Percentiles rank a stretch among this genome's conserved stretches.
These are phyloP conservation scores for Heterodera filipjevi DNA, from an alignment of 2,888 invertebrate species.

Conservation along the genomic window DNA sequence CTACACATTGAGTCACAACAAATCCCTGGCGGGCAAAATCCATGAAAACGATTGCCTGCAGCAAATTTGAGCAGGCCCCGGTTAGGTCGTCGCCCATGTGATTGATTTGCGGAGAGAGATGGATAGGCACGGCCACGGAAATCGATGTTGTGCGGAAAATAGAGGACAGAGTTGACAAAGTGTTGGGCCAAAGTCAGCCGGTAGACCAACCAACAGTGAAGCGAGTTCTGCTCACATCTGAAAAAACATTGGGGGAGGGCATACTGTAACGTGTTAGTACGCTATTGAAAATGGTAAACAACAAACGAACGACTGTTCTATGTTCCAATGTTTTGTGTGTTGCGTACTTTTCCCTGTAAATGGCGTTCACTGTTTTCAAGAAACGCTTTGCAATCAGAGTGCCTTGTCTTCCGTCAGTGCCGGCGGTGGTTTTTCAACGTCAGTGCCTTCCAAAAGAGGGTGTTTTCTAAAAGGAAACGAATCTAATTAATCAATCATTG, in stretches of 20 bases:
- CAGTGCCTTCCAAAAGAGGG: neutral
- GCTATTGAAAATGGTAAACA: no score
- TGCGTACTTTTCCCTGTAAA: neutral
- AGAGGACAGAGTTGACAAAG: constrained; percentile 49
- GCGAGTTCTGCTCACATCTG: constrained; percentile 51
- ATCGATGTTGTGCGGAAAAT: constrained; percentile 90
- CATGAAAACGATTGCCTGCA: constrained; percentile 65
- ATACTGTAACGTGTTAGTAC: no score
- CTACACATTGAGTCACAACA: neutral
- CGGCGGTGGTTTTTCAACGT: neutral
- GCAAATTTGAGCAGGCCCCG: constrained; percentile 86
- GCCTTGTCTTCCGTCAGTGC: neutral
- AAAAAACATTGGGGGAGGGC: no score
- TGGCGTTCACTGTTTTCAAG: neutral
- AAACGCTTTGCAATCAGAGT: neutral
- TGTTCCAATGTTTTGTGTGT: no score
- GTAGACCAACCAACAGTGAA: constrained; percentile 62
- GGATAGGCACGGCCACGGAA: constrained; percentile 89
- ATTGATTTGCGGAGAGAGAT: constrained; percentile 89
- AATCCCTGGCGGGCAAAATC: neutral
- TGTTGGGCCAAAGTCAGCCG: constrained; percentile 58
- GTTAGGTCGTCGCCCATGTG: constrained; percentile 90
- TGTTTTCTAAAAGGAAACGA: no score
- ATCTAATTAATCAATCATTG: no score
- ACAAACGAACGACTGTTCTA: no score